phyloP scores from a whole-genome alignment of 2,797 vertebrate species.

The Masticophis lateralis region DNA sequence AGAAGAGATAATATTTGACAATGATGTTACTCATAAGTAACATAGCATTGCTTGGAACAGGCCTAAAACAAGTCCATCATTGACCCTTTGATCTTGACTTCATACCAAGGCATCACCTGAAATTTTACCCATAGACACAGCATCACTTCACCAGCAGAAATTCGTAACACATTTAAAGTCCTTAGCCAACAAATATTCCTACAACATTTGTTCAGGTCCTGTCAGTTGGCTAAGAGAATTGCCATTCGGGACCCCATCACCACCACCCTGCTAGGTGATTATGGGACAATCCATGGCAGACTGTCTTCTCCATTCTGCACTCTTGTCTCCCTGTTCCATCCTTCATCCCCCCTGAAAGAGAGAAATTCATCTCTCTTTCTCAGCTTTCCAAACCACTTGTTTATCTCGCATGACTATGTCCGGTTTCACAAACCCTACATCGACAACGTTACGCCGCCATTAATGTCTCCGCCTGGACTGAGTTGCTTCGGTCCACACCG shows the following conservation, averaged over 20 bases:
- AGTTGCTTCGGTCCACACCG: background rate
- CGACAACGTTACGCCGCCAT: background rate
- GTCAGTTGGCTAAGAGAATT: no score
- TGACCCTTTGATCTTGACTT: background rate
- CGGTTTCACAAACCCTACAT: background rate
- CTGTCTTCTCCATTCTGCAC: background rate
- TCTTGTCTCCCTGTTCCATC: background rate
- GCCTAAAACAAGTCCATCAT: background rate
- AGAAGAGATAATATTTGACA: background rate
- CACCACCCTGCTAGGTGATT: background rate
- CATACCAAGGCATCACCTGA: background rate
- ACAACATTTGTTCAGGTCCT: background rate
- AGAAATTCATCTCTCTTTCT: background rate
- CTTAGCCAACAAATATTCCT: background rate
- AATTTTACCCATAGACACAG: no score
- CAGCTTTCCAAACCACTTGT: background rate
- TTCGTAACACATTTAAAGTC: background rate
- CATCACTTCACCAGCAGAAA: background rate
- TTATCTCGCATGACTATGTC: no score
- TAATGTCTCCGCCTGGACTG: background rate
- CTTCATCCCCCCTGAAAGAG: no score
- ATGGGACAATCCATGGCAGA: no score
- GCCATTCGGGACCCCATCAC: no score
- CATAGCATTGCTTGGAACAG: background rate
- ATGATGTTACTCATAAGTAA: background rate